Evolutionary conservation across 2,113 vertebrate genomes (phyloP), one percentile per base, ranked within the genome.

Genomic region (Gorilla gorilla): DNA sequence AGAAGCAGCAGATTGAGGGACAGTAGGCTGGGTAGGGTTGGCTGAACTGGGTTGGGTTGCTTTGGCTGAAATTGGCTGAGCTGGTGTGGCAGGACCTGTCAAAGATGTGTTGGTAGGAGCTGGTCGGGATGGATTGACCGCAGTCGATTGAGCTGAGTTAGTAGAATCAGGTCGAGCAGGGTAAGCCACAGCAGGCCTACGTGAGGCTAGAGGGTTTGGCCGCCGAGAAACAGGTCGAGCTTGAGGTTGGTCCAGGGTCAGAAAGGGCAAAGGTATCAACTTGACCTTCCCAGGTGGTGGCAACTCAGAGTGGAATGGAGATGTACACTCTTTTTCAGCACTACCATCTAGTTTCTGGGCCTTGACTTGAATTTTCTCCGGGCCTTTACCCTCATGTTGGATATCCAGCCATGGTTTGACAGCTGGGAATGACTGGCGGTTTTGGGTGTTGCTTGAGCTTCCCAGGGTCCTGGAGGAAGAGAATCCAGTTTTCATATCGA

Each of bases 191-290:
- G 80, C 30, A 68, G 70, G 76, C 16, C 25, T 38, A 16, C 6
- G 17, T 50, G 96, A 80, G 9, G 57, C 75, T 40, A 68, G 22
- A 20, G 55, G 5, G 16, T 52, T 61, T 48, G 79, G 82, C 64
- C 76, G 91, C 50, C 57, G 55, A 50, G 55, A n/a, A 66, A 52
- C 18, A 83, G 25, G 84, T 70, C 32, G 30, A 83, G 22, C 12
- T 79, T 45, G 90, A 76, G 88, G 87, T 81, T 92, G 97, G 7
- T 93, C 95, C 9, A 30, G 2, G 18, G 30, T 83, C 0, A 23
- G 92, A 75, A 98, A 97, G 70, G 95, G 92, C 84, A 97, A 82
- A 81, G 84, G 70, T 13, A 97, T 11, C 89, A 97, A 94, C 61
- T 55, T 97, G 73, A 96, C 92, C 79, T 96, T 97, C 30, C 94